Conservation (phyloP, 2,113 vertebrate genomes). For the Dromiciops gliroides region DNA sequence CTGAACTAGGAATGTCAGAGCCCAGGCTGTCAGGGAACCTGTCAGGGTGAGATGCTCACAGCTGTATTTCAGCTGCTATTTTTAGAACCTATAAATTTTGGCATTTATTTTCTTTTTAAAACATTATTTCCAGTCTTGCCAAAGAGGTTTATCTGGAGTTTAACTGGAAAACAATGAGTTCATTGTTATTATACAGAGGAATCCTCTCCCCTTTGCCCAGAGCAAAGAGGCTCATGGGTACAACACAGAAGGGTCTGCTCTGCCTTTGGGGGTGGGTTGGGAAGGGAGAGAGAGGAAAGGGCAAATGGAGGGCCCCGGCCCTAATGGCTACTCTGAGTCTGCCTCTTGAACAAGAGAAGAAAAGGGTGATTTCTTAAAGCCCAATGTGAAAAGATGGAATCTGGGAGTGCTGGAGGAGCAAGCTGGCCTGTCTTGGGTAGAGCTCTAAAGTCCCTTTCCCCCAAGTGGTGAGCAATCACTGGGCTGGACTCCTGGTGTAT, state of each 20-base stretch:
- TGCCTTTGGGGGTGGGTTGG: not conserved
- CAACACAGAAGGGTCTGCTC: not conserved
- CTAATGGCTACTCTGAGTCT: not conserved
- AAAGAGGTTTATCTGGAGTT: conserved; percentile 59
- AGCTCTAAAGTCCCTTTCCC: not conserved
- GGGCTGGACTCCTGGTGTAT: not conserved
- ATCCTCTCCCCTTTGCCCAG: not conserved
- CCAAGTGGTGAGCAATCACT: not conserved
- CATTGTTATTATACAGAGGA: not conserved
- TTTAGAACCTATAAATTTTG: conserved; percentile 73
- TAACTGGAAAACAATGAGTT: conserved; percentile 26
- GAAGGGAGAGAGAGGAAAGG: not conserved
- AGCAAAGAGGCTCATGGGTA: not conserved
- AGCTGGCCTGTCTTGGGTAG: not conserved
- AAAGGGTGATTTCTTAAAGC: conserved; percentile 13
- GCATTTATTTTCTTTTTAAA: conserved; percentile 55
- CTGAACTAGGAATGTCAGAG: conserved; percentile 70
- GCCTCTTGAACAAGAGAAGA: conserved; percentile 26
- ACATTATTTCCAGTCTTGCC: conserved; percentile 62
- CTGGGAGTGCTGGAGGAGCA: not conserved
- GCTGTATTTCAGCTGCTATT: conserved; percentile 70
- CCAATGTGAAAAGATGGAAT: not conserved
- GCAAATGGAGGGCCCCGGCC: not conserved
- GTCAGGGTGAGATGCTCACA: conserved; percentile 70
- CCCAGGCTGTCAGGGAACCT: conserved; percentile 45